Evolutionary conservation across 2,888 invertebrate genomes (phyloP), one percentile per base, ranked within the genome.

Genomic region (Labia minor): DNA sequence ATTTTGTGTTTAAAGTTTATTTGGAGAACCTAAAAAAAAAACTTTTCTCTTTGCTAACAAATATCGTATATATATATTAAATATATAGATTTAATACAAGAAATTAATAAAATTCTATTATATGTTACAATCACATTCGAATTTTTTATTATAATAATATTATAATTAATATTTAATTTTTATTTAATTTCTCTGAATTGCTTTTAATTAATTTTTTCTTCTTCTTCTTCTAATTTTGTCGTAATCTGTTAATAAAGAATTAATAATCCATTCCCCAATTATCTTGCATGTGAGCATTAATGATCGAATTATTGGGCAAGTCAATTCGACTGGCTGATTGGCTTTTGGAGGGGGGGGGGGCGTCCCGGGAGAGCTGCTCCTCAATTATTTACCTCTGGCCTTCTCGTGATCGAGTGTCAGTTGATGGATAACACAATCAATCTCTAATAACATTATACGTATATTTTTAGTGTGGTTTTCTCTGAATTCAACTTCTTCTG

Each of bases 341-440:
- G 49, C 49, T 49, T 49, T 14, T 33, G 33, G 33, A 8, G 33
- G n/a, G n/a, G n/a, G n/a, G n/a, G n/a, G 26, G 26, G 26, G 2
- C 2, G 4, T 49, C 49, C 49, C 49, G 14, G 16, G 16, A 49
- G 49, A 16, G 49, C 49, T 49, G 49, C 49, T 49, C 14, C 49
- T 49, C 49, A 49, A 49, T 49, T 49, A 49, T 49, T 49, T 49
- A 49, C 49, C 49, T 49, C 14, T 49, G 49, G n/a, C 49, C 49
- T 49, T 49, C 26, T 26, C 26, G 26, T 26, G 26, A 26, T 26
- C 26, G 26, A 26, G 26, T 26, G 26, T 49, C 49, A 11, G 14
- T n/a, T 49, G 49, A 49, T 49, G 49, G 49, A 49, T 49, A 49
- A 49, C 49, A 49, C 49, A 49, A 49, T 49, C 49, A 49, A 49